Percentiles rank a stretch among this genome's conserved stretches.
These are phyloP conservation scores for Aricia artaxerxes DNA, from an alignment of 2,888 invertebrate species.

Conservation along the genomic window DNA sequence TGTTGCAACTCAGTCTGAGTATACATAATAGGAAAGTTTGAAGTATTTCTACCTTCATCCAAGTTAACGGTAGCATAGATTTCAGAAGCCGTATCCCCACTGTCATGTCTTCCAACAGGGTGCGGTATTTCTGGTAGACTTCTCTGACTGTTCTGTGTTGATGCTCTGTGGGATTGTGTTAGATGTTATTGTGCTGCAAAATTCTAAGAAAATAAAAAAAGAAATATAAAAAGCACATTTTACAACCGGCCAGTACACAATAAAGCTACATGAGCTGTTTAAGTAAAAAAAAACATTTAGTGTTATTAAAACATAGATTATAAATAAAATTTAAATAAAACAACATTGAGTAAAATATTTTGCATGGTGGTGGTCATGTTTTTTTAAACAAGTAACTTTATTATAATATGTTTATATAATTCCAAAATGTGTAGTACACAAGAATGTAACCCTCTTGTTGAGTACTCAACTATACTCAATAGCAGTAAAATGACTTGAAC, in stretches of 20 bases:
- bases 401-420: too few species aligned
- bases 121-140: constrained; percentile 90
- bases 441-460: too few species aligned
- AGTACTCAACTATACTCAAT: too few species aligned
- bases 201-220: not conserved
- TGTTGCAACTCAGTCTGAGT: too few species aligned
- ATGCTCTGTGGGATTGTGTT: constrained; percentile 56
- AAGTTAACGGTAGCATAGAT: constrained; percentile 90
- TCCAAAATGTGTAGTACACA: too few species aligned
- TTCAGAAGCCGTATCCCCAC: constrained; percentile 90
- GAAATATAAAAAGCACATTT: not conserved
- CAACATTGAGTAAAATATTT: too few species aligned
- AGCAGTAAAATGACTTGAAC: too few species aligned
- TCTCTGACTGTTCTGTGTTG: constrained; percentile 82
- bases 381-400: too few species aligned
- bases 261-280: not conserved
- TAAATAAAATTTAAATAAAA: not conserved
- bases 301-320: not conserved
- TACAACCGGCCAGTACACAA: not conserved
- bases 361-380: too few species aligned
- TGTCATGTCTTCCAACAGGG: constrained; percentile 84
- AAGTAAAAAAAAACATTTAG: not conserved
- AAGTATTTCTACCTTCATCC: constrained; percentile 60
- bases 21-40: not conserved
- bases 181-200: constrained; percentile 20